Percentiles rank a stretch among this genome's conserved stretches.
Conservation (phyloP, 2,888 invertebrate genomes). For the Leptopilina drosophilae region DNA sequence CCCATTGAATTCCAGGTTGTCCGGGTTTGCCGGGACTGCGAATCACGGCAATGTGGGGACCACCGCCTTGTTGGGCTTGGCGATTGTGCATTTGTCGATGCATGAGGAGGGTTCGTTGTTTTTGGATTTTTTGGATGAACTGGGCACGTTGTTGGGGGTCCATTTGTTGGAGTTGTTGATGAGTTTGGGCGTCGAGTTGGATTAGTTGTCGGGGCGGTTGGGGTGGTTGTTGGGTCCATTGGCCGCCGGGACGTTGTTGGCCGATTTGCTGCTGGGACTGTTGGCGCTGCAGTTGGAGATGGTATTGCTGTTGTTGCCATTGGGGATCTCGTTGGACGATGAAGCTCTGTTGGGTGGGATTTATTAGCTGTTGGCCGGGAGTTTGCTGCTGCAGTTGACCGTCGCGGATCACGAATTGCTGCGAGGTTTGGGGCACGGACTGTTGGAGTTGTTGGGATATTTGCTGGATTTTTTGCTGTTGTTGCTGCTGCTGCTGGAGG, state of each 20-base stretch:
- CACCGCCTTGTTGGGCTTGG: constrained; percentile 77
- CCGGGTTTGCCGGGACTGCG: constrained; percentile 84
- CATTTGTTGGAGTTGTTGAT: constrained; percentile 89
- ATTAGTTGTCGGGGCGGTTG: constrained; percentile 84
- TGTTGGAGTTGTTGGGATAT: constrained; percentile 77
- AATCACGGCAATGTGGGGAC: constrained; percentile 83
- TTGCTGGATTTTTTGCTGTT: constrained; percentile 79
- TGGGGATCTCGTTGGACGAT: constrained; percentile 80
- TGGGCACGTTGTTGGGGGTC: constrained; percentile 88
- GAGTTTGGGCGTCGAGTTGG: constrained; percentile 89
- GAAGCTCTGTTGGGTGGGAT: constrained; percentile 71
- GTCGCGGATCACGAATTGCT: constrained; percentile 76
- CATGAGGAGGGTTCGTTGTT: constrained; percentile 80
- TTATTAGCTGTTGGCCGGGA: constrained; percentile 74
- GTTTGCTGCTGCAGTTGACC: constrained; percentile 74
- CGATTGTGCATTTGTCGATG: constrained; percentile 80
- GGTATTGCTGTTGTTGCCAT: constrained; percentile 80
- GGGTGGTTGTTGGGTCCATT: constrained; percentile 79
- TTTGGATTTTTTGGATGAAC: constrained; percentile 88
- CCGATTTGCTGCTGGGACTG: constrained; percentile 75
- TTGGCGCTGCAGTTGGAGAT: constrained; percentile 77
- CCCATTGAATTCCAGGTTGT: constrained; percentile 80
- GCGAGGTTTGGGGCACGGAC: constrained; percentile 72
- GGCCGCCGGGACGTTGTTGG: constrained; percentile 70
- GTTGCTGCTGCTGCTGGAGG: constrained; percentile 79